Evolutionary conservation across 92 coral and sea anemone species (phyloP), one percentile per base, ranked within the genome.

Genomic region (Phenganax marumi): DNA sequence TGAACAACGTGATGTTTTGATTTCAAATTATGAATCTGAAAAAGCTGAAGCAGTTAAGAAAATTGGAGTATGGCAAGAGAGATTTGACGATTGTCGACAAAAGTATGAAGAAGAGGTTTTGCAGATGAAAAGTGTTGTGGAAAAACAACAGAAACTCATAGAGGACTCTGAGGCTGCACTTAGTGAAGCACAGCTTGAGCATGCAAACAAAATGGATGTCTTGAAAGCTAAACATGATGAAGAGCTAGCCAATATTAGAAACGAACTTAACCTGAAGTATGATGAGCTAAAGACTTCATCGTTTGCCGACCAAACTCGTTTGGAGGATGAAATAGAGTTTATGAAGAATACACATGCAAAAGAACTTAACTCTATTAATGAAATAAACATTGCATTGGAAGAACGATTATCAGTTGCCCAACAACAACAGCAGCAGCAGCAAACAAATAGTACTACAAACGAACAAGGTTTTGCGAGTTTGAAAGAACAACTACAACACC

Each of bases 391-490:
- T 11, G 84, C 81, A 47, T 81, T 95, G 66, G 81, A 85, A 12
- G 89, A 88, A 73, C 89, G 91, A 88, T 87, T 89, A 11, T 80
- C 68, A 53, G 84, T 76, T 33, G 84, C 91, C 16, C 97, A 92
- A n/a, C 92, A 87, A 46, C 93, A 92, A 81, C 52, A 89, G 57
- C 97, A 92, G 14, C 92, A 87, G 21, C 97, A 92, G 83, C 47
- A 89, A 56, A 55, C 50, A 25, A 86, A 87, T 77, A 79, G 75
- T 89, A 3, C 83, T 87, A 14, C 86, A 76, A 66, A 70, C 91
- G 2, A 61, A 86, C 70, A 75, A 75, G 8, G 79, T 52, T 13
- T 61, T 16, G 18, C 26, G 10, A 63, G 47, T 13, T 61, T 78
- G 52, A 78, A 78, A 78, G 83, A 78, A 50, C 72, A 78, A 25